Conservation (phyloP, 2,113 vertebrate genomes). For the Pachypanchax playfairii region DNA sequence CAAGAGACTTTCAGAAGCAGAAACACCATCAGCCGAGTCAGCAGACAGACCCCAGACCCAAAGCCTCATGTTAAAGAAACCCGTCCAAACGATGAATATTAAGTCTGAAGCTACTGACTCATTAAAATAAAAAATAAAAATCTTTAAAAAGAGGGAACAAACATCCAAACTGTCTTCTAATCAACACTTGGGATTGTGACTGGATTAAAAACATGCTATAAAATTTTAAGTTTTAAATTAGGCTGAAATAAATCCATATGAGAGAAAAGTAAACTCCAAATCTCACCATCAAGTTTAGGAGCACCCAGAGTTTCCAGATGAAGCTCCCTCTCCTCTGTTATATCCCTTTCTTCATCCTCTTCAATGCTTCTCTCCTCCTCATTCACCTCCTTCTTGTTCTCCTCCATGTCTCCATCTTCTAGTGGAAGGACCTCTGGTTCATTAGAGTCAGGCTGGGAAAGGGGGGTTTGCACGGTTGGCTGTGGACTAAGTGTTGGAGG, state of each 20-base stretch:
- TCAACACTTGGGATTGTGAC: too few relatives aligned
- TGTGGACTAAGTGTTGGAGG: slow-evolving; percentile 72
- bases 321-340: slow-evolving; percentile 51
- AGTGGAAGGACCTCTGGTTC: slow-evolving; percentile 73
- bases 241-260: neutral
- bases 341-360: slow-evolving; percentile 57
- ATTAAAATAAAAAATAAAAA: too few relatives aligned
- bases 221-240: neutral
- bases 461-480: slow-evolving; percentile 62
- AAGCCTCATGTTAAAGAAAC: too few relatives aligned
- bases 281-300: slow-evolving; percentile 70
- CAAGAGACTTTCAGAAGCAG: too few relatives aligned
- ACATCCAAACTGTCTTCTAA: too few relatives aligned
- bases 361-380: slow-evolving; percentile 55
- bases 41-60: too few relatives aligned
- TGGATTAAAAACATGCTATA: neutral
- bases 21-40: too few relatives aligned
- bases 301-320: slow-evolving; percentile 70
- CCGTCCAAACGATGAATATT: too few relatives aligned
- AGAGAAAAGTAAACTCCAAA: neutral
- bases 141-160: too few relatives aligned
- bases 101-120: too few relatives aligned
- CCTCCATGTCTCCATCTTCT: slow-evolving; percentile 62
- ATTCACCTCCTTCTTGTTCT: slow-evolving; percentile 54
- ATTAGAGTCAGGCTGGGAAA: slow-evolving; percentile 57